Evolutionary conservation across 2,888 invertebrate genomes (phyloP), one percentile per base, ranked within the genome.

Genomic region (Polylopha cassiicola): DNA sequence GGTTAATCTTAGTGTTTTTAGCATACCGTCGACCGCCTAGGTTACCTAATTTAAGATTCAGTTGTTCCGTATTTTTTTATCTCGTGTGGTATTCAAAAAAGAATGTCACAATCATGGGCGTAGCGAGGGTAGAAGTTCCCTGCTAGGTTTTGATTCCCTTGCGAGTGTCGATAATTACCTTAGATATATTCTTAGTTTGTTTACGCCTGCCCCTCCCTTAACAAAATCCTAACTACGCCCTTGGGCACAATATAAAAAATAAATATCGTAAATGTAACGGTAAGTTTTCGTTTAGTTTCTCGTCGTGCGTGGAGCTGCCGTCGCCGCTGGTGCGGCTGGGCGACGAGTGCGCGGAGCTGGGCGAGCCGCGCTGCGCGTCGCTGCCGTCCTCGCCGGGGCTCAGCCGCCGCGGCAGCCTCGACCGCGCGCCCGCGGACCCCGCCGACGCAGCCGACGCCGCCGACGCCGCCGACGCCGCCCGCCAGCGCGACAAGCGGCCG

Each of bases 281-380:
- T n/a, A n/a, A n/a, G n/a, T 27, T 2, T 3, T 32, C 7, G 9
- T 11, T 8, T 22, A 63, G 59, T 24, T 93, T 93, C 64, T 93
- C 92, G 28, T 92, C 92, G 4, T 93, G 92, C 67, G 90, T 92
- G 60, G 93, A 93, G 63, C 84, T 93, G 53, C 91, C 93, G 1
- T 91, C 92, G 1, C 91, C 94, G 23, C 87, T 88, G 45, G 82
- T 87, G 46, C 55, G 16, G 11, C 28, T 28, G 28, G 10, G 26
- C 11, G 37, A 37, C 28, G 43, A 32, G 13, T 10, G 11, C 18
- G 22, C 28, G 7, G 36, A 27, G 22, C 14, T 7, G 30, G 23
- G 42, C 21, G 23, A 29, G 29, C 27, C 36, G 42, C 32, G 45
- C 13, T 37, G 70, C 47, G 61, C 72, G 9, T 78, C 78, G 20